Evolutionary conservation across 2,888 invertebrate species (phyloP).

Genomic region (Cacoxenus indagator): DNA sequence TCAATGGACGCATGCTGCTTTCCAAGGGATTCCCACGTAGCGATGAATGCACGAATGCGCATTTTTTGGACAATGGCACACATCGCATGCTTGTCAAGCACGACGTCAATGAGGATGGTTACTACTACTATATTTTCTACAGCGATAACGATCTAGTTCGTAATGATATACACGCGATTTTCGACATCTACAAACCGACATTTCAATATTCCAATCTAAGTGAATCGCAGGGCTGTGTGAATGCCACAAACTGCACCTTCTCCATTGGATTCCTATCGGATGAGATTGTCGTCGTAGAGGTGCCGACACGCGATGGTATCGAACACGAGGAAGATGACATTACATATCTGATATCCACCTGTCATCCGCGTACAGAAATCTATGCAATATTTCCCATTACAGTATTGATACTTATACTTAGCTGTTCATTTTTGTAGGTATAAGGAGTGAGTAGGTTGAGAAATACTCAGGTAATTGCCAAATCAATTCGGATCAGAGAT

Average conservation of each 20-base stretch:
- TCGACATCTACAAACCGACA: conserved; percentile 88
- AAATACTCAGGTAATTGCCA: background rate
- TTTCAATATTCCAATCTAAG: conserved; percentile 77
- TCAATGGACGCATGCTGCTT: conserved; percentile 81
- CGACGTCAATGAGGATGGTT: conserved; percentile 82
- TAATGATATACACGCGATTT: conserved; percentile 86
- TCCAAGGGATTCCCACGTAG: conserved; percentile 81
- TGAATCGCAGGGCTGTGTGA: conserved; percentile 76
- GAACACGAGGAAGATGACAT: conserved; percentile 82
- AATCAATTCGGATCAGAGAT: no score
- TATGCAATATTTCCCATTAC: conserved; percentile 86
- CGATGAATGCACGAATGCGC: conserved; percentile 77
- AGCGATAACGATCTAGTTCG: conserved; percentile 85
- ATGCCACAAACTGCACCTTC: conserved; percentile 84
- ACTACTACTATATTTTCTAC: conserved; percentile 91
- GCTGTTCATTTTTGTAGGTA: conserved; percentile 83
- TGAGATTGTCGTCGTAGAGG: conserved; percentile 86
- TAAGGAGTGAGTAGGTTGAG: background rate
- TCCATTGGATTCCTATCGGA: conserved; percentile 80
- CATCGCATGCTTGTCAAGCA: conserved; percentile 78
- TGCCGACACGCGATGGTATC: conserved; percentile 85
- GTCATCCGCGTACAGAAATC: conserved; percentile 83
- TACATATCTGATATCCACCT: conserved; percentile 80
- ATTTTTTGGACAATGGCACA: conserved; percentile 78
- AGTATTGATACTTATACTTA: conserved; percentile 81